Conservation (phyloP, 2,113 vertebrate genomes). For the Capreolus pygargus region DNA sequence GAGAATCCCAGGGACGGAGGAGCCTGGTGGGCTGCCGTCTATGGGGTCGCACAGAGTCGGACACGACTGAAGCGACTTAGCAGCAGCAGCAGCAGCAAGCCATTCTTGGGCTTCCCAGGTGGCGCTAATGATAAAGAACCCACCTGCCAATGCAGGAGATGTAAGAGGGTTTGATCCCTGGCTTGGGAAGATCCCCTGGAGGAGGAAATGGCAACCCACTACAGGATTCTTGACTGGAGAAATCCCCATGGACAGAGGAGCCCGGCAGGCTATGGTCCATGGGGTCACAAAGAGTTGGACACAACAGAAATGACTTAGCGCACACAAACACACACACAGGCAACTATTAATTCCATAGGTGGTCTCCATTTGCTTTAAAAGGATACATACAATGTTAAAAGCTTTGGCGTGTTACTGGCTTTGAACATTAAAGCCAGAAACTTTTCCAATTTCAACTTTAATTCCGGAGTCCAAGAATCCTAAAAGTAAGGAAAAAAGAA, state of each 20-base stretch:
- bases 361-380: conserved; percentile 73
- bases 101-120: background rate
- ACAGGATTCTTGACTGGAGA: background rate
- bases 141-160: background rate
- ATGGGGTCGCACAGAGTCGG: too few species aligned
- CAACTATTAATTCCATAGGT: background rate
- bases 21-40: too few species aligned
- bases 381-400: conserved; percentile 96
- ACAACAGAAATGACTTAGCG: background rate
- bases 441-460: conserved; percentile 88
- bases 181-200: background rate
- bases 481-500: conserved; percentile 70
- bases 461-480: conserved; percentile 92
- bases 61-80: too few species aligned
- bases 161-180: background rate
- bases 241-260: background rate
- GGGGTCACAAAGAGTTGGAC: background rate
- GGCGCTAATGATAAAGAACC: background rate
- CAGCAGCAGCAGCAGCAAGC: too few species aligned
- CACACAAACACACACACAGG: fast-evolving
- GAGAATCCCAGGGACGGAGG: too few species aligned
- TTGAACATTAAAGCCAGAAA: conserved; percentile 89
- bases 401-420: conserved; percentile 84
- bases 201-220: background rate
- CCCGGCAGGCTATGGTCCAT: background rate